phyloP scores from a whole-genome alignment of 2,888 invertebrate genomes.

The Agriotes lineatus region DNA sequence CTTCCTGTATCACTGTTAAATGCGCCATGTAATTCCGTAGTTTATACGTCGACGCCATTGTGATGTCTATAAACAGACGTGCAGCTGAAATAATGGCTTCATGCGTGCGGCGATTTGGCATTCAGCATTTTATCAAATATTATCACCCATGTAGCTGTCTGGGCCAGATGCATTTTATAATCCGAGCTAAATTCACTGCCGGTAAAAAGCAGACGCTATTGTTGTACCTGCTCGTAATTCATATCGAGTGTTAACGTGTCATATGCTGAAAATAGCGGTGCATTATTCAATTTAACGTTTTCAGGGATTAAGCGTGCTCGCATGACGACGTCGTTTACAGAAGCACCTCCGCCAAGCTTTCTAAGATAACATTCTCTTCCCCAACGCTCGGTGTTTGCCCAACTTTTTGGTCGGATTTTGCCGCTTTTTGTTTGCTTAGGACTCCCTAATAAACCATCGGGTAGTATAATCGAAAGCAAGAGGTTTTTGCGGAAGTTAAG shows the following conservation, averaged over 20 bases:
- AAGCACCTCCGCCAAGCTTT: neutral
- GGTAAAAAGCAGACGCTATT: conserved; percentile 22
- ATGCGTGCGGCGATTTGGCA: conserved; percentile 2
- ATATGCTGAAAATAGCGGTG: conserved; percentile 9
- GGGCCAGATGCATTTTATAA: conserved; percentile 34
- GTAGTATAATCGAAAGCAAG: conserved; percentile 30
- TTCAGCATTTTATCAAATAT: conserved; percentile 23
- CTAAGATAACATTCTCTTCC: conserved; percentile 14
- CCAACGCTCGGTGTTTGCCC: conserved; percentile 14
- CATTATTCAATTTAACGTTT: conserved; percentile 28
- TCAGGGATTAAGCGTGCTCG: neutral
- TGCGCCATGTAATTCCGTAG: conserved; percentile 18
- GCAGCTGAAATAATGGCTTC: conserved; percentile 21
- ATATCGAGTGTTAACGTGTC: conserved; percentile 22
- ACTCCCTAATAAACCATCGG: conserved; percentile 18
- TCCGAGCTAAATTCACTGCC: conserved; percentile 8
- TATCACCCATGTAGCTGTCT: conserved; percentile 26
- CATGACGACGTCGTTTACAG: neutral
- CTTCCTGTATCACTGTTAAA: conserved; percentile 23
- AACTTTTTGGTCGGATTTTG: conserved; percentile 31
- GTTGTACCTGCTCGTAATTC: conserved; percentile 19
- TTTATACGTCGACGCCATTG: conserved; percentile 25
- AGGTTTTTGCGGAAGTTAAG: neutral
- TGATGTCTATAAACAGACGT: conserved; percentile 22
- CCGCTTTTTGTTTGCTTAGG: conserved; percentile 31